These are phyloP conservation scores for Heliangelus exortis DNA, from an alignment of 2,797 vertebrate species.

Conservation along the genomic window DNA sequence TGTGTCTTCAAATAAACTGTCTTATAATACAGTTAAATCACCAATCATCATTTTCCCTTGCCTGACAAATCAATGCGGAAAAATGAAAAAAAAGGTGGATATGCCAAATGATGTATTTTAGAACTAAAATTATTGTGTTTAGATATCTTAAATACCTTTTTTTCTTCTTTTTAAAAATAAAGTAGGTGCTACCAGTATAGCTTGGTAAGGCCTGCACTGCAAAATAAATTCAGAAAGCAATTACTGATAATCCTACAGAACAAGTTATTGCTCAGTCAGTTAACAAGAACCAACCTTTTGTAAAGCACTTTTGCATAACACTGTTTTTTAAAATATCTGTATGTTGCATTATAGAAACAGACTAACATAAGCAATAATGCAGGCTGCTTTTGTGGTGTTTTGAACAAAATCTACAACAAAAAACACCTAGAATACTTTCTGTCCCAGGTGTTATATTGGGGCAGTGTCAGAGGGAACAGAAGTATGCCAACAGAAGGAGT, in stretches of 20 bases:
- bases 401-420: not conserved
- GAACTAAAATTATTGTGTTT: not conserved
- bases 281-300: not conserved
- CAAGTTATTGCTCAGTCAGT: not conserved
- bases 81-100: not conserved
- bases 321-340: not conserved
- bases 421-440: not conserved
- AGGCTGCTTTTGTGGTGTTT: not conserved
- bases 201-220: not conserved
- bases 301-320: not conserved
- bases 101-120: not conserved
- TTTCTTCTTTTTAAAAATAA: too few relatives aligned
- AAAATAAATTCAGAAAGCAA: not conserved
- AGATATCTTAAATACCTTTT: too few relatives aligned
- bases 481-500: not conserved
- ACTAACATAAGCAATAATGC: not conserved
- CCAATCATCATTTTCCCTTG: not conserved
- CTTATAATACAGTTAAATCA: not conserved
- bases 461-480: not conserved
- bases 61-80: not conserved
- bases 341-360: not conserved
- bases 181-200: too few relatives aligned
- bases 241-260: not conserved
- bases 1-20: not conserved
- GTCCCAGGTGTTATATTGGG: not conserved